Evolutionary conservation across 2,888 invertebrate species (phyloP), one percentile per base, ranked within the genome.

Genomic region (Notodonta dromedarius): DNA sequence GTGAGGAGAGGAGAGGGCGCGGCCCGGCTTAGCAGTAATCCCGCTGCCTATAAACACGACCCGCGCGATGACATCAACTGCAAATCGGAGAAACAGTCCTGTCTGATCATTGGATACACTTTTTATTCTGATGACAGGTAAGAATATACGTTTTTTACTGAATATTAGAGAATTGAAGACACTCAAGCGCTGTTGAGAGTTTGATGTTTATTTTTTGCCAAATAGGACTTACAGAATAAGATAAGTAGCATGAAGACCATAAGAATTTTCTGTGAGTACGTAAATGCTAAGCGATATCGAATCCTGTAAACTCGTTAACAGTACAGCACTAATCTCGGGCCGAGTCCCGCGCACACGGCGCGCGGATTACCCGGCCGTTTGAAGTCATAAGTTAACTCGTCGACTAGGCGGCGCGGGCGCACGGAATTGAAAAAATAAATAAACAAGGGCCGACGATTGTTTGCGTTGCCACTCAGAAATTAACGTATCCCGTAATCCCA

Each of bases 371-470:
- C 24, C 52, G 52, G 32, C 32, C 52, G 13, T 52, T 52, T 32
- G 52, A 32, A 32, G 32, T 32, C 32, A 52, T 52, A 35, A 52
- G 52, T 52, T 52, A 52, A 52, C 52, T 52, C 52, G 52, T 24
- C 52, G 52, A 52, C 16, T 32, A 12, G 32, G 12, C 51, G 51
- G 16, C 51, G 52, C 13, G 12, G 52, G 52, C 52, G 32, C 52
- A 52, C 5, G 7, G 32, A 13, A 52, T 13, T 56, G 57, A 44
- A 58, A 63, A n/a, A n/a, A n/a, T n/a, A 56, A 40, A 61, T 48
- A 66, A 70, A 72, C 70, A 70, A 59, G 70, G 62, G 50, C 58
- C 62, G 57, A 62, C 57, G 57, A 67, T 56, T 74, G 76, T 76
- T 76, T 65, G 60, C 64, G 54, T 67, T 66, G 67, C 60, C 67